Evolutionary conservation across 2,797 vertebrate genomes (phyloP).

Genomic region (Clarias laeviceps): DNA sequence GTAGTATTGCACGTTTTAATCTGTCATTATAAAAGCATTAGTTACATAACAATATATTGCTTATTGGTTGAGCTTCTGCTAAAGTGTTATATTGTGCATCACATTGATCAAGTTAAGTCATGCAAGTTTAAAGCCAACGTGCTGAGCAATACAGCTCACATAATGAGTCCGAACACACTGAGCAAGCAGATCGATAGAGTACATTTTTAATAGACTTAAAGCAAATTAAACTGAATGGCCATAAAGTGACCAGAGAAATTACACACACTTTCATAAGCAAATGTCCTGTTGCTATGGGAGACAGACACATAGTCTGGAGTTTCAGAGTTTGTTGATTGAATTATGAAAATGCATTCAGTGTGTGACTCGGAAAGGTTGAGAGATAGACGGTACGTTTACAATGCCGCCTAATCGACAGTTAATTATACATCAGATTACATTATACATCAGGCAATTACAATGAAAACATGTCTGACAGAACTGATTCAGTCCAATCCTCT

Average conservation of each 20-base stretch:
- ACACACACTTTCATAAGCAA: neutral
- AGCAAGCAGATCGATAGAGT: neutral
- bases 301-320: constrained; percentile 23
- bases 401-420: neutral
- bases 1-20: neutral
- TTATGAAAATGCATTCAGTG: neutral
- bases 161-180: neutral
- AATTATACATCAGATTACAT: neutral
- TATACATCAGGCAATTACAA: neutral
- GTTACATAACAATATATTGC: neutral
- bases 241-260: constrained; percentile 3
- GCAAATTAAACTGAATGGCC: neutral
- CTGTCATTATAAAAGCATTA: neutral
- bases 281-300: constrained; percentile 25
- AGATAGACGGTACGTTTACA: neutral
- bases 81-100: neutral
- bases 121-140: neutral
- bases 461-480: neutral
- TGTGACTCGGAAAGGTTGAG: neutral
- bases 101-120: neutral
- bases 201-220: neutral
- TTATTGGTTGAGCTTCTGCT: too few relatives aligned
- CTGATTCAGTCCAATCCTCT: neutral
- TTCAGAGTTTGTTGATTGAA: neutral
- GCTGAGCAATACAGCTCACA: neutral